Evolutionary conservation across 2,888 invertebrate genomes (phyloP), one percentile per base, ranked within the genome.

Genomic region (Hydrotaea cyrtoneurina): DNA sequence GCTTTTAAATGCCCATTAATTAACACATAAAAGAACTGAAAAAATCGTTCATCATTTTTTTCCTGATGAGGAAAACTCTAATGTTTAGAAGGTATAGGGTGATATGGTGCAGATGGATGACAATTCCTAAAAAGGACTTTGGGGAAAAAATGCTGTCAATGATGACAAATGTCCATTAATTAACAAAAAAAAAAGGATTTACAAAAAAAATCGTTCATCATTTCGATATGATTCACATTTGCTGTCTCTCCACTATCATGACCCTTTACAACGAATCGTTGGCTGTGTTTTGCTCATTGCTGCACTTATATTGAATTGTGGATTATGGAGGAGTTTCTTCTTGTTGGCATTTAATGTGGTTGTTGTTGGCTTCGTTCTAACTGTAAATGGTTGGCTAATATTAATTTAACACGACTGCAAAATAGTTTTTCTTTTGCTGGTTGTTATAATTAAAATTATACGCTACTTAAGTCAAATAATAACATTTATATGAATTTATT

Each of bases 271-370:
- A 62, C 13, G 62, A 4, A 21, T 55, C 4, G 4, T 55, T 19
- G 21, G 17, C 17, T 2, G 2, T 53, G 17, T 75, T 78, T 1
- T 59, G 64, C 66, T 81, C 55, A 7, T 17, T 43, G 66, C 43
- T 66, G 17, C n/a, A 46, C 21, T 79, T 57, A 43, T 72, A 84
- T 81, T 73, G 76, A 79, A 78, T 80, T 69, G 72, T 55, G 66
- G 81, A 76, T 76, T 78, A 59, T 59, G 81, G 39, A 84, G 76
- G 71, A 78, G 78, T 84, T 81, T 77, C 46, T 81, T 77, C 46
- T 31, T 26, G 31, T 43, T 21, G 69, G 46, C 26, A 21, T 11
- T 10, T 55, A 2, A 69, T 77, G 73, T 69, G 71, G 19, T n/a
- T 71, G 77, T 31, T 62, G 23, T 13, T 66, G 66, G 15, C 5